Conservation (phyloP, 2,888 invertebrate genomes). For the Caenorhabditis wallacei region DNA sequence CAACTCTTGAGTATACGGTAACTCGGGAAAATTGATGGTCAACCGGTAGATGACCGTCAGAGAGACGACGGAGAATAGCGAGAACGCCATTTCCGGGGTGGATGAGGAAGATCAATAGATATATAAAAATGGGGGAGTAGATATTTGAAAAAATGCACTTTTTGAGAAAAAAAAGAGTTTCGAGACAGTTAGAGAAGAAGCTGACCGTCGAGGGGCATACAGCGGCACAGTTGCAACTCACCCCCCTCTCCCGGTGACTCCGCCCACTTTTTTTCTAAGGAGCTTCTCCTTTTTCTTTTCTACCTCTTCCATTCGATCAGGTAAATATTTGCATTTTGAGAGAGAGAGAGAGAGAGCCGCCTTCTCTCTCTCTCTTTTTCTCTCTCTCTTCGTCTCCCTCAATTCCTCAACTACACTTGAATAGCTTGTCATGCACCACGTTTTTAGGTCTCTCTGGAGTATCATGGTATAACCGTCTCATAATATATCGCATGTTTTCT, state of each 20-base stretch:
- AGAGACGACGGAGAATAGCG: conserved; percentile 73
- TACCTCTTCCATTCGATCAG: conserved; percentile 16
- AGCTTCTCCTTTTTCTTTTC: conserved; percentile 27
- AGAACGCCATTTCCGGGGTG: conserved; percentile 63
- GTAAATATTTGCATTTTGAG: conserved; percentile 63
- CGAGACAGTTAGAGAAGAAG: conserved; percentile 13
- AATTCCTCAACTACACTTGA: conserved; percentile 37
- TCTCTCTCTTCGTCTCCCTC: conserved; percentile 18
- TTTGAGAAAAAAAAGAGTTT: conserved; percentile 12
- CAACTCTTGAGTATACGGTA: conserved; percentile 80
- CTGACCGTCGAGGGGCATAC: conserved; percentile 34
- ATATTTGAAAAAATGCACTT: not conserved
- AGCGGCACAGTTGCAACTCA: conserved; percentile 59
- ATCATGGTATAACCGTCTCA: conserved; percentile 61
- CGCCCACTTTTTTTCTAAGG: conserved; percentile 50
- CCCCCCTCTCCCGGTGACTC: conserved; percentile 15
- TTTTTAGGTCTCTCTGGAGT: conserved; percentile 29
- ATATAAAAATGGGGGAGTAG: not conserved
- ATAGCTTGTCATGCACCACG: conserved; percentile 64
- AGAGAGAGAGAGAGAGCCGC: conserved; percentile 8
- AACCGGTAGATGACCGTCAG: conserved; percentile 79
- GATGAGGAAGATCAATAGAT: not conserved
- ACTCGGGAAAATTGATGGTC: conserved; percentile 80
- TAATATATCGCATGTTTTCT: conserved; percentile 37
- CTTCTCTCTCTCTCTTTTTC: conserved; percentile 13